These are phyloP conservation scores for Diachasmimorpha longicaudata DNA, from an alignment of 1,140 invertebrate genomes.

Conservation along the genomic window DNA sequence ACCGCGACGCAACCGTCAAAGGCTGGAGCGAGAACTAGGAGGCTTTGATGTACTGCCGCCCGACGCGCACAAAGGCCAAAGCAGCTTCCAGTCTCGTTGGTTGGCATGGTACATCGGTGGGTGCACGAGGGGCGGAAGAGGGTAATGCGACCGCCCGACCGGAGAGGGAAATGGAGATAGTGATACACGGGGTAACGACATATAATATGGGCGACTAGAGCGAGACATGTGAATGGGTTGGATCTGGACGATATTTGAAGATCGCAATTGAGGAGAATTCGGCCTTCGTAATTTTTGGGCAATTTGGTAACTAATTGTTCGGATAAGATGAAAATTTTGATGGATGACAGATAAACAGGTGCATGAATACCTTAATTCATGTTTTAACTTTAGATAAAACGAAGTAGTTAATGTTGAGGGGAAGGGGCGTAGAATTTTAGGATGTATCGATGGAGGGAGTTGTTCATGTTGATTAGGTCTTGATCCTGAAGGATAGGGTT, in stretches of 20 bases:
- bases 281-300: no score
- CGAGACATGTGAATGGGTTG: neutral
- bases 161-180: conserved; percentile 26
- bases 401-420: no score
- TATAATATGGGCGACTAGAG: conserved; percentile 11
- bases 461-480: no score
- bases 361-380: no score
- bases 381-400: no score
- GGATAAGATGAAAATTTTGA: no score
- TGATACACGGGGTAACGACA: conserved; percentile 33
- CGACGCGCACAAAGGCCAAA: conserved; percentile 60
- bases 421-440: no score
- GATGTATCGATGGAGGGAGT: no score
- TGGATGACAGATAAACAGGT: no score
- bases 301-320: no score
- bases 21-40: conserved; percentile 58
- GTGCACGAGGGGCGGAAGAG: conserved; percentile 36
- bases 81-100: conserved; percentile 51
- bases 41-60: conserved; percentile 61
- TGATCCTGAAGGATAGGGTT: no score
- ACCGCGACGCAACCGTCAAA: conserved; percentile 59
- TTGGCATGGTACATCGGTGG: conserved; percentile 45
- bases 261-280: neutral
- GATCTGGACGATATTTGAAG: neutral
- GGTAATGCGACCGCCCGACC: neutral